Conservation (phyloP, 2,797 vertebrate species). For the Platyrinchus mystaceus region DNA sequence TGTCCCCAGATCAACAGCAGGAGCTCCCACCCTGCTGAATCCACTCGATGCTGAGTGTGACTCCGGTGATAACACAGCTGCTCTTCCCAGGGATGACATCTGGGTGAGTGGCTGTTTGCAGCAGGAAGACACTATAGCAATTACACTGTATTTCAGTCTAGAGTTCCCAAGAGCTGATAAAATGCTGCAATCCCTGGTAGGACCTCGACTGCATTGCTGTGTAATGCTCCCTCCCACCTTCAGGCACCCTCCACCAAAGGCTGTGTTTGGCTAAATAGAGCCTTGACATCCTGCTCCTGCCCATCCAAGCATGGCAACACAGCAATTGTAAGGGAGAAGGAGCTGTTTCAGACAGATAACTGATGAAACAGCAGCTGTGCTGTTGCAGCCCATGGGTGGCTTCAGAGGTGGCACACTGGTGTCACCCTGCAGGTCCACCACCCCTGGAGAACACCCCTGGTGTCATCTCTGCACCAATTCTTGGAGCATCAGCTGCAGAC, state of each 20-base stretch:
- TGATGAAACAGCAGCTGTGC: neutral
- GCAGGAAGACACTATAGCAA: neutral
- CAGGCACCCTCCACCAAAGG: neutral
- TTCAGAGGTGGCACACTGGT: neutral
- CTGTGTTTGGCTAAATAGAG: neutral
- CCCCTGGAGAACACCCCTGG: too few species aligned
- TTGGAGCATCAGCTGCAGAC: neutral
- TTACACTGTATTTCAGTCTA: neutral
- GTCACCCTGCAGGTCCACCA: rapidly evolving
- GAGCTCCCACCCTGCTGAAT: neutral
- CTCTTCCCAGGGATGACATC: neutral
- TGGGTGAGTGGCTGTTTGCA: neutral
- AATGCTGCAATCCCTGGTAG: neutral
- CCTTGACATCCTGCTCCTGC: neutral
- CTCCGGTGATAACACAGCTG: rapidly evolving
- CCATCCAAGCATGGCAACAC: neutral
- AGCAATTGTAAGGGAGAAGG: rapidly evolving
- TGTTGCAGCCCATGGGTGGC: rapidly evolving
- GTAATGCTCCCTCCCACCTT: neutral
- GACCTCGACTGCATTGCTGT: neutral
- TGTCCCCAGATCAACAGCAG: neutral
- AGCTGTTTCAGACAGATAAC: neutral
- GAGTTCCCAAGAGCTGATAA: neutral
- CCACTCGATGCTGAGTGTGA: neutral
- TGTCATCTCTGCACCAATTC: neutral